Evolutionary conservation across 2,113 vertebrate genomes (phyloP).

Genomic region (Smithornis capensis): DNA sequence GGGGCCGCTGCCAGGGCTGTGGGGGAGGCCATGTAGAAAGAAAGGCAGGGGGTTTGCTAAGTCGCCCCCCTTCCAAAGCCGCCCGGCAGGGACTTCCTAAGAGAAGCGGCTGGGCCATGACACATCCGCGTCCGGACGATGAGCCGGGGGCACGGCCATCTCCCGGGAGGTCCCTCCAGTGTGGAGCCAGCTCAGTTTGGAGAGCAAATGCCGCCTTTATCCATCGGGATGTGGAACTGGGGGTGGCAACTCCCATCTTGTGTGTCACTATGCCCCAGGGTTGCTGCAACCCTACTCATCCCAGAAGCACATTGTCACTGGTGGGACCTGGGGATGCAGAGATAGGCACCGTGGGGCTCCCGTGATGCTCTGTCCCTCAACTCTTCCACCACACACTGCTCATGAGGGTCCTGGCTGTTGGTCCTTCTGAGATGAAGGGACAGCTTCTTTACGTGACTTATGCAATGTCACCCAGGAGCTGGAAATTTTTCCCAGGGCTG

Average conservation of each 20-base stretch:
- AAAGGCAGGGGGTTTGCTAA: not conserved
- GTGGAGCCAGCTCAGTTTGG: not conserved
- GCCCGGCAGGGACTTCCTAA: not conserved
- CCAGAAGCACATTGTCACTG: slow-evolving; percentile 54
- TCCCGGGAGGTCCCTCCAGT: not conserved
- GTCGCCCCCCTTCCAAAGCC: not conserved
- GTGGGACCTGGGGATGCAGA: not conserved
- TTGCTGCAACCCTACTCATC: slow-evolving; percentile 40
- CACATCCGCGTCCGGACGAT: not conserved
- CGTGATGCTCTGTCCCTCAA: not conserved
- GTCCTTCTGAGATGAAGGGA: not conserved
- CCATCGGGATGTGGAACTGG: not conserved
- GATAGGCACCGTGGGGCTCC: not conserved
- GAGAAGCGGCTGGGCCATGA: not conserved
- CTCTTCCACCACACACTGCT: not conserved
- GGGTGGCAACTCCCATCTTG: not conserved
- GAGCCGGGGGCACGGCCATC: not conserved
- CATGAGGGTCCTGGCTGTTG: not conserved
- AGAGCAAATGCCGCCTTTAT: not conserved
- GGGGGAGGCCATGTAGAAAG: not conserved
- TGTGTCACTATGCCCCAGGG: not conserved
- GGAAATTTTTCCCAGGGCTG: slow-evolving; percentile 31
- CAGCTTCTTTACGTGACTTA: not conserved
- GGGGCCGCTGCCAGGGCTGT: not conserved
- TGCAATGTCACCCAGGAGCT: not conserved